These are phyloP conservation scores for Bhutanitis thaidina DNA, from an alignment of 2,888 invertebrate genomes.

Conservation along the genomic window DNA sequence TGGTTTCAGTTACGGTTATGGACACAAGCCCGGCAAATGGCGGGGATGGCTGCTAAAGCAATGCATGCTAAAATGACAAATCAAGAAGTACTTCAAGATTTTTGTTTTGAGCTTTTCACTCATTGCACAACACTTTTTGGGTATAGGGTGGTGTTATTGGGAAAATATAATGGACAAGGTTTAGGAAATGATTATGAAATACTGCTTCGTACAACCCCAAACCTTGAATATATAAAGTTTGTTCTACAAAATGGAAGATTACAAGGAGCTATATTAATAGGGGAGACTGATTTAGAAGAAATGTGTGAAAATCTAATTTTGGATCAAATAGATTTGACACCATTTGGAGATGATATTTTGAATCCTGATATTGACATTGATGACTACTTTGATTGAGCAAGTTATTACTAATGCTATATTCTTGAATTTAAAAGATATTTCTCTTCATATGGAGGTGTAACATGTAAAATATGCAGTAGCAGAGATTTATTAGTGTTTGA, in stretches of 20 bases:
- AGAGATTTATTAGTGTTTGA: no score
- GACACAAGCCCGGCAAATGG: slow-evolving; percentile 99
- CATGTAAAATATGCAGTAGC: no score
- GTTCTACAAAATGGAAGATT: slow-evolving; percentile 90
- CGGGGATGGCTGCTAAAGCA: slow-evolving; percentile 93
- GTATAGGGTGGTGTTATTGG: slow-evolving; percentile 94
- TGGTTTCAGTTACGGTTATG: slow-evolving; percentile 98
- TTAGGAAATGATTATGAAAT: slow-evolving; percentile 90
- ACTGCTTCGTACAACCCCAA: slow-evolving; percentile 89
- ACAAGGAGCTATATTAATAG: slow-evolving; percentile 96
- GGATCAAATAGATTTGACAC: slow-evolving; percentile 93
- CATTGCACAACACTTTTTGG: slow-evolving; percentile 98
- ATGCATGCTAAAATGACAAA: slow-evolving; percentile 85
- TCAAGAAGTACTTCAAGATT: slow-evolving; percentile 89
- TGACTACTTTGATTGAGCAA: slow-evolving; percentile 96
- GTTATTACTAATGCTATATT: no score
- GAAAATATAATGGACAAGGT: slow-evolving; percentile 95
- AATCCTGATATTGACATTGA: slow-evolving; percentile 98
- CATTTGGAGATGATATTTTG: slow-evolving; percentile 94
- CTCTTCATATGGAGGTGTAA: no score
- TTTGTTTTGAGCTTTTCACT: slow-evolving; percentile 98
- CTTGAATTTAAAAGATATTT: no score
- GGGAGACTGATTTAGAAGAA: slow-evolving; percentile 98
- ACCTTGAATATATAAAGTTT: slow-evolving; percentile 91
- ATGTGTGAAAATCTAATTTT: slow-evolving; percentile 98